These are phyloP conservation scores for Phytoseiulus persimilis DNA, from an alignment of 2,888 invertebrate species.

Conservation along the genomic window DNA sequence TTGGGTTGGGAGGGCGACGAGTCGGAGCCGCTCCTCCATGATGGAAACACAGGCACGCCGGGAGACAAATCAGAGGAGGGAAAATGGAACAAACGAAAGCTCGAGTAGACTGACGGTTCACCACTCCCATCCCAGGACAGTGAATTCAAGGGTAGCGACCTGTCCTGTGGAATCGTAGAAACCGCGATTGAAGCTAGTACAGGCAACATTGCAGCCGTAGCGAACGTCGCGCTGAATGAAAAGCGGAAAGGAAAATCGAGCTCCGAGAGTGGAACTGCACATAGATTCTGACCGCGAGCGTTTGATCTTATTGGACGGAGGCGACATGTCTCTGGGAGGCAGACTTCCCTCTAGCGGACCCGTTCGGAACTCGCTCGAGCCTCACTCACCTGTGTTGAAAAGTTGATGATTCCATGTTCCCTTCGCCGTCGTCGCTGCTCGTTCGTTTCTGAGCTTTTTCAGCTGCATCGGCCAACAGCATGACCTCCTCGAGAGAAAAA, in stretches of 20 bases:
- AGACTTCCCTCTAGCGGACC: background rate
- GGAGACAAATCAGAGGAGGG: too few species aligned
- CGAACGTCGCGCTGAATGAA: too few species aligned
- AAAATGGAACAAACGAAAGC: too few species aligned
- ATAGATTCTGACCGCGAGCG: background rate
- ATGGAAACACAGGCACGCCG: too few species aligned
- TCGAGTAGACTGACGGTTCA: too few species aligned
- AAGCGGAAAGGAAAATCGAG: background rate
- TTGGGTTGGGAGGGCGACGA: too few species aligned
- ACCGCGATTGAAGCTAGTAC: too few species aligned
- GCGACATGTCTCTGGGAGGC: background rate
- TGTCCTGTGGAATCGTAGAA: too few species aligned
- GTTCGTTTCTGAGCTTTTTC: constrained; percentile 10
- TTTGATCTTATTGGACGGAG: background rate
- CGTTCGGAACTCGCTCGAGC: background rate
- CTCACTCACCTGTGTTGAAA: constrained; percentile 15
- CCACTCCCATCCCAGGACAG: too few species aligned
- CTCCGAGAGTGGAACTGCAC: background rate
- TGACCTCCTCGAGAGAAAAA: constrained; percentile 18
- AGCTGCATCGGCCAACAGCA: constrained; percentile 10
- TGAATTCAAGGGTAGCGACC: too few species aligned
- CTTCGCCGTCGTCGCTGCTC: background rate
- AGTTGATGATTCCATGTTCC: background rate
- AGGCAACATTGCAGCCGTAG: too few species aligned
- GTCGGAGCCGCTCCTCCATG: too few species aligned